Conservation (phyloP, 2,888 invertebrate species). For the Scaptomyza cyrtandrae region DNA sequence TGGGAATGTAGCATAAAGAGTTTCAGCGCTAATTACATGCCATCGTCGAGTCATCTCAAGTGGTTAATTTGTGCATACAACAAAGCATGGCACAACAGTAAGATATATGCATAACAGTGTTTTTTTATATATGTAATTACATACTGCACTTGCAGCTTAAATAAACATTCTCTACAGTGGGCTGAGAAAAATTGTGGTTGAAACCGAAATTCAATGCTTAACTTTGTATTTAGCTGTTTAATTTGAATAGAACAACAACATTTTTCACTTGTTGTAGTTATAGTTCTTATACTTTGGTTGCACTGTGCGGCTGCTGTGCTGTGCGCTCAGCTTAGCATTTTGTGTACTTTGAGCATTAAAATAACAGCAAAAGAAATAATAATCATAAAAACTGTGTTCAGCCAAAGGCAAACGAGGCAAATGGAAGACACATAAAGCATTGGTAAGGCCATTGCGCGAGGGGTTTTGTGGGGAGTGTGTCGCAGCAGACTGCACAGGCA, state of each 20-base stretch:
- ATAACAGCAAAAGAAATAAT: constrained; percentile 75
- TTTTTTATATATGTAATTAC: constrained; percentile 38
- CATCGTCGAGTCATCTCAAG: constrained; percentile 72
- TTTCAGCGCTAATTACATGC: constrained; percentile 57
- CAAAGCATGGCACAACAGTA: constrained; percentile 42
- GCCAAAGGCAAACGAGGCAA: constrained; percentile 47
- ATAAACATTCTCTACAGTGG: constrained; percentile 25
- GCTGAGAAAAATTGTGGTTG: constrained; percentile 13
- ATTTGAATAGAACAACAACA: background rate
- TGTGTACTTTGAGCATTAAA: constrained; percentile 67
- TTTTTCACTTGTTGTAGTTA: background rate
- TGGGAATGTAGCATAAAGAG: constrained; percentile 27
- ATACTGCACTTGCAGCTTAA: constrained; percentile 41
- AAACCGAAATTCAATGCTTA: background rate
- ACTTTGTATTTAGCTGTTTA: background rate
- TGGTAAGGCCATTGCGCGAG: constrained; percentile 14
- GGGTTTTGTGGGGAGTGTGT: constrained; percentile 1
- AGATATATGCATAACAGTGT: constrained; percentile 28
- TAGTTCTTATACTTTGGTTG: background rate
- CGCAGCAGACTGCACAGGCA: constrained; percentile 43
- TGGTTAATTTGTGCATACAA: constrained; percentile 67
- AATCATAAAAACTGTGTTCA: constrained; percentile 57
- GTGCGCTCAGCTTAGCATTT: constrained; percentile 48
- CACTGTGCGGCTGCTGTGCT: constrained; percentile 56
- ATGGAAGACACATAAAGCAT: constrained; percentile 38